Evolutionary conservation across 2,888 invertebrate species (phyloP), one percentile per base, ranked within the genome.

Genomic region (Ferrisia virgata): DNA sequence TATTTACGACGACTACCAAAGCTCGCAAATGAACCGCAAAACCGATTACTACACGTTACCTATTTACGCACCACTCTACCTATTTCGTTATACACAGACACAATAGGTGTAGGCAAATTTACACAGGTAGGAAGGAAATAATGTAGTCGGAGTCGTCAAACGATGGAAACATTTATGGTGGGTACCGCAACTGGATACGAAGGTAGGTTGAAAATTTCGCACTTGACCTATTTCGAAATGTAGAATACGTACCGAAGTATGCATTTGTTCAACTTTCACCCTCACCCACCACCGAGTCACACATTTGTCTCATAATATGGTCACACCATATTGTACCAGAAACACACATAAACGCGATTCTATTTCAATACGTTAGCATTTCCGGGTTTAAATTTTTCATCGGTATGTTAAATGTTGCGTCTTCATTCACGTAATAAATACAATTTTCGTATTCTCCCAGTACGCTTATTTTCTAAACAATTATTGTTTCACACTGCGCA

Each of bases 171-270:
- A 39, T 39, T 39, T 5, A 39, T 11, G 39, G 39, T 39, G 5
- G 5, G 39, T 39, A 39, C 5, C 5, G 6, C 39, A 11, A 11
- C 39, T 11, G 39, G 6, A 39, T 8, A 39, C 39, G 11, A 11
- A 39, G 5, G 5, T 39, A 5, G n/a, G 64, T 28, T 11, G 53
- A 76, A 36, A 36, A 36, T 76, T 76, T 76, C 18, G 72, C 72
- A 76, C 72, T 76, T 76, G 72, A 76, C 72, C 72, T 76, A 76
- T 76, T 76, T 76, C 6, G 11, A 76, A 76, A 31, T 18, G n/a
- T 58, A 18, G 58, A 58, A 22, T 33, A 69, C 28, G 2, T 43
- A 2, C n/a, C 6, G n/a, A 0, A 47, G 18, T 5, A 8, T 8
- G 47, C 18, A 3, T n/a, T 18, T 22, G 53, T 22, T 22, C 11